phyloP scores from a whole-genome alignment of 2,888 invertebrate genomes.

The Cephus pygmeus region DNA sequence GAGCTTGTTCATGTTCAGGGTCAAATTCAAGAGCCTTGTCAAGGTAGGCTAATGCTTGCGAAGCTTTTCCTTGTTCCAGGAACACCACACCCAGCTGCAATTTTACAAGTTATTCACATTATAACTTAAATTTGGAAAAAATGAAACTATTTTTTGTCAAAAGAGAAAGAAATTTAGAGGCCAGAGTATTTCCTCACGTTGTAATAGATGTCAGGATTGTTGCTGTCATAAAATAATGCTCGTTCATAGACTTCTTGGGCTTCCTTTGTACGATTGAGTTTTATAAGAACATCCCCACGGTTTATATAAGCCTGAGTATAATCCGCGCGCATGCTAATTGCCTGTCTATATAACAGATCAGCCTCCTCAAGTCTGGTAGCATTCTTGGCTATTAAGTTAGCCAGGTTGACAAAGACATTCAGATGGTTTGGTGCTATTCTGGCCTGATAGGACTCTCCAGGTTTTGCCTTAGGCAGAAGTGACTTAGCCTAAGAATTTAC shows the following conservation, averaged over 20 bases:
- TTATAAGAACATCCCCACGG: conserved; percentile 94
- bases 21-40: conserved; percentile 93
- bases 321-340: conserved; percentile 97
- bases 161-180: no score
- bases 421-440: conserved; percentile 95
- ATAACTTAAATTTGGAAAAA: background rate
- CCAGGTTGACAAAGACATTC: conserved; percentile 94
- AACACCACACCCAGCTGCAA: conserved; percentile 91
- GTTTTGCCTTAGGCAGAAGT: conserved; percentile 88
- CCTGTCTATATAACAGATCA: conserved; percentile 92
- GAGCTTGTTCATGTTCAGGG: conserved; percentile 94
- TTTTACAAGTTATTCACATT: background rate
- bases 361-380: conserved; percentile 93
- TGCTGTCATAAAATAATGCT: conserved; percentile 91
- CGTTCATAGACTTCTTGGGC: conserved; percentile 95
- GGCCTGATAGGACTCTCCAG: conserved; percentile 95
- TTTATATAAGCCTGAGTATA: conserved; percentile 97
- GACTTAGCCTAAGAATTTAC: conserved; percentile 78
- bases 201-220: conserved; percentile 94
- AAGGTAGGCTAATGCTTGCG: conserved; percentile 90
- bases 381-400: conserved; percentile 93
- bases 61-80: conserved; percentile 90
- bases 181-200: conserved; percentile 75
- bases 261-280: conserved; percentile 92
- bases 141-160: background rate